Base-by-base conservation (phyloP, 2,888 invertebrate genomes). In the Merodon equestris region DNA sequence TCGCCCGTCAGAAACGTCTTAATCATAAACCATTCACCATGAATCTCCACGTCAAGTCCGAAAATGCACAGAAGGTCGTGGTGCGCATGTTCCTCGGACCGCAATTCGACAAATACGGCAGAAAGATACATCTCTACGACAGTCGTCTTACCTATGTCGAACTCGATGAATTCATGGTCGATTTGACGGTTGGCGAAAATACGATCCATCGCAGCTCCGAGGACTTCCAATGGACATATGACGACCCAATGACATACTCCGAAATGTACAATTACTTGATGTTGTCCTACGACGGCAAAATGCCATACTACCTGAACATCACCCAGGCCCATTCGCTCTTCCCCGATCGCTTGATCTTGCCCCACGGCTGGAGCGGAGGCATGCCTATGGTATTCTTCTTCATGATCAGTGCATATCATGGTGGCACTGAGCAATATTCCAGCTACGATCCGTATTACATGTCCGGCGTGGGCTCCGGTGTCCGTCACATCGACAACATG, bases 1-100 rank as follows among this genome's bases (percentile, higher is more conserved):
- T 90, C 45, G 92, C 91, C 5, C 91, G 92, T 81, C 92, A 93
- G 85, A 90, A 90, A 60, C 92, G 93, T 27, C 90, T 93, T 15
- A 93, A 93, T 85, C 92, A 93, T 88, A 89, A 92, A 70, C 91
- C 91, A 36, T 93, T 92, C 90, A 90, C 89, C 83, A 89, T 92
- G 51, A 90, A 90, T 15, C 82, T 93, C 53, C 90, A 90, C 51
- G 88, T 93, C 17, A 83, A 89, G n/a, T 92, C 92, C 38, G 91
- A 92, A 83, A 91, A 91, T 82, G 84, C 90, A 13, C 89, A 89
- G 7, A 91, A 92, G 84, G 91, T 91, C 81, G 91, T 93, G 12
- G 91, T 94, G 1, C 92, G 93, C 76, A 87, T 93, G 1, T 94
- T 91, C 90, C 87, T 94, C 81, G 94, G 93, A 86, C 94, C 94